These are phyloP conservation scores for Cervus canadensis DNA, from an alignment of 2,113 vertebrate species.

Conservation along the genomic window DNA sequence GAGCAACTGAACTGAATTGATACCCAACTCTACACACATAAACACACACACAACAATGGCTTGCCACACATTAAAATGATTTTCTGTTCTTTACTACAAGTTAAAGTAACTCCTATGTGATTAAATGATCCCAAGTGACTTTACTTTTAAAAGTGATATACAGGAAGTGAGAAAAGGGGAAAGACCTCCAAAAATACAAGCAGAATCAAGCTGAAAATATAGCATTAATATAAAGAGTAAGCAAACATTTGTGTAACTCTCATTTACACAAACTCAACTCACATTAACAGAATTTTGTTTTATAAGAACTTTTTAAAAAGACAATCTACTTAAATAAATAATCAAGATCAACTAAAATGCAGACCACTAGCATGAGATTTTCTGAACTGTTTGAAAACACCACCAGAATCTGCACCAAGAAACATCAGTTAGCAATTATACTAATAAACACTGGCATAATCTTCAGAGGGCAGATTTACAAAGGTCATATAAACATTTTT, in stretches of 20 bases:
- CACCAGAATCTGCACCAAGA: not conserved
- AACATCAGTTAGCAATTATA: not conserved
- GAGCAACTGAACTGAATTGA: not conserved
- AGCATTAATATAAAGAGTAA: not conserved
- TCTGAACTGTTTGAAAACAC: not conserved
- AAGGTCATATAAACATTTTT: constrained; percentile 49
- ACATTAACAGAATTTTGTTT: not conserved
- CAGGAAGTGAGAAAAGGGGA: not conserved
- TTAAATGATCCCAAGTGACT: not conserved
- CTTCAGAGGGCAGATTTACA: constrained; percentile 34
- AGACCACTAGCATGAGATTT: not conserved
- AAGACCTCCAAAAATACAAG: not conserved
- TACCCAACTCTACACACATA: not conserved
- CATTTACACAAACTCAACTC: not conserved
- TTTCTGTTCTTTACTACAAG: not conserved
- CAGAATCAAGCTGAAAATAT: not conserved
- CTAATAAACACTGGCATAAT: not conserved
- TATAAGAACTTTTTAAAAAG: not conserved
- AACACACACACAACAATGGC: too few species aligned
- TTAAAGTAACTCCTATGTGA: not conserved
- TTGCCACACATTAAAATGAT: not conserved
- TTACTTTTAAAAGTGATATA: not conserved
- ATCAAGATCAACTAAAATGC: not conserved
- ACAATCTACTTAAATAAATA: not conserved
- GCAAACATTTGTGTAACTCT: not conserved